phyloP scores from a whole-genome alignment of 2,797 vertebrate genomes.

The Denticeps clupeoides region DNA sequence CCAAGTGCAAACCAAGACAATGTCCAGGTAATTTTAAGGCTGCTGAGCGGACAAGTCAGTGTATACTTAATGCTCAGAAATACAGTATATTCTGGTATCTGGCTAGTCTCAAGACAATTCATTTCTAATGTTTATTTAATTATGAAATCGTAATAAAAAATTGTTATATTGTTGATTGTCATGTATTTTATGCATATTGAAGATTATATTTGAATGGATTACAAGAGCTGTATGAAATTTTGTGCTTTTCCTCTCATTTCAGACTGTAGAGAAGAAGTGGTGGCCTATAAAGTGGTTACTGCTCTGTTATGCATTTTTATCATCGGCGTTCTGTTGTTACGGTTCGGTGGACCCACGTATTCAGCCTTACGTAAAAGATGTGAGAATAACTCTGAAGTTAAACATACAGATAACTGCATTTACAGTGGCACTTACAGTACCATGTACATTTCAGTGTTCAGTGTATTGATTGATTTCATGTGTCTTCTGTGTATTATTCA shows the following conservation, averaged over 20 bases:
- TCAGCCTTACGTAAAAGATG: constrained; percentile 47
- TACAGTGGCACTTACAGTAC: not conserved
- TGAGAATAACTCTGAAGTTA: constrained; percentile 32
- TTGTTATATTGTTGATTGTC: too few relatives aligned
- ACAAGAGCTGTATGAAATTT: not conserved
- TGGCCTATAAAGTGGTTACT: constrained; percentile 39
- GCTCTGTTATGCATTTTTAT: constrained; percentile 43
- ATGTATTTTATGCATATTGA: too few relatives aligned
- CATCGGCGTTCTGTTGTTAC: constrained; percentile 35
- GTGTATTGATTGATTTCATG: constrained; percentile 1
- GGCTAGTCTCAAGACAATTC: too few relatives aligned
- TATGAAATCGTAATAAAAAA: too few relatives aligned
- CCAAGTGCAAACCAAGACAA: too few relatives aligned
- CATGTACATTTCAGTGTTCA: not conserved
- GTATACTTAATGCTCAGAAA: too few relatives aligned
- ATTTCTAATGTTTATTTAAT: too few relatives aligned
- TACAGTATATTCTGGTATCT: too few relatives aligned
- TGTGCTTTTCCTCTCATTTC: not conserved
- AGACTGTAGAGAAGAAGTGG: constrained; percentile 23
- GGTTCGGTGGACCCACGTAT: constrained; percentile 39
- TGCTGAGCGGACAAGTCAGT: too few relatives aligned
- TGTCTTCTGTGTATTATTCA: constrained; percentile 26
- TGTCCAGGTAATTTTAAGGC: too few relatives aligned
- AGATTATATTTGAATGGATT: too few relatives aligned
- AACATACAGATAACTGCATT: not conserved